These are phyloP conservation scores for Trichogramma pretiosum DNA, from an alignment of 1,140 invertebrate species.

Conservation along the genomic window DNA sequence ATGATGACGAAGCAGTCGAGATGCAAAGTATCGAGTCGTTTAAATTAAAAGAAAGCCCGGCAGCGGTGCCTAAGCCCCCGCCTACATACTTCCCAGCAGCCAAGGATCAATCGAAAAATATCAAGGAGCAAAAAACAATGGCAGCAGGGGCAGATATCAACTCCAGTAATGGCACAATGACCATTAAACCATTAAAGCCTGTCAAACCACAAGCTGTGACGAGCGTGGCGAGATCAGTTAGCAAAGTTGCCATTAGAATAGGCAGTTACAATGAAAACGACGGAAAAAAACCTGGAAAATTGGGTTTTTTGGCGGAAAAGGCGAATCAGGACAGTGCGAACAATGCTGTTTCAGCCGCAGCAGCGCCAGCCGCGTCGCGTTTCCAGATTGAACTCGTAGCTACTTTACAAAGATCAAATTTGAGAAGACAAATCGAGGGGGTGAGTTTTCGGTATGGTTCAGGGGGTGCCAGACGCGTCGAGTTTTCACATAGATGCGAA, in stretches of 20 bases:
- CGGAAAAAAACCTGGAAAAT: constrained; percentile 54
- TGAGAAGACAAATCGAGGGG: constrained; percentile 59
- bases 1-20: constrained; percentile 49
- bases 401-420: constrained; percentile 63
- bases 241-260: constrained; percentile 40
- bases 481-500: too few relatives aligned
- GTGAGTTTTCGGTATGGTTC: constrained; percentile 41
- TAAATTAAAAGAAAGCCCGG: constrained; percentile 54
- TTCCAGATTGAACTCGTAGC: constrained; percentile 63
- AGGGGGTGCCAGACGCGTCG: too few relatives aligned
- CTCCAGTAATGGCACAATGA: constrained; percentile 10
- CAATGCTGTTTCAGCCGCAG: constrained; percentile 14
- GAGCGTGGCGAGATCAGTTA: constrained; percentile 16
- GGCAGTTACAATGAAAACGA: constrained; percentile 39
- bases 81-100: constrained; percentile 53
- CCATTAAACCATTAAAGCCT: too few relatives aligned
- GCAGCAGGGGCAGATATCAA: constrained; percentile 18
- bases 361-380: constrained; percentile 43
- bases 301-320: constrained; percentile 54
- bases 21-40: constrained; percentile 66
- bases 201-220: too few relatives aligned
- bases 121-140: too few relatives aligned
- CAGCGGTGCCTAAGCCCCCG: constrained; percentile 54
- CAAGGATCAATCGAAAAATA: constrained; percentile 19
- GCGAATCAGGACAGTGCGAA: constrained; percentile 29